These are phyloP conservation scores for Actias luna DNA, from an alignment of 2,888 invertebrate genomes.

Conservation along the genomic window DNA sequence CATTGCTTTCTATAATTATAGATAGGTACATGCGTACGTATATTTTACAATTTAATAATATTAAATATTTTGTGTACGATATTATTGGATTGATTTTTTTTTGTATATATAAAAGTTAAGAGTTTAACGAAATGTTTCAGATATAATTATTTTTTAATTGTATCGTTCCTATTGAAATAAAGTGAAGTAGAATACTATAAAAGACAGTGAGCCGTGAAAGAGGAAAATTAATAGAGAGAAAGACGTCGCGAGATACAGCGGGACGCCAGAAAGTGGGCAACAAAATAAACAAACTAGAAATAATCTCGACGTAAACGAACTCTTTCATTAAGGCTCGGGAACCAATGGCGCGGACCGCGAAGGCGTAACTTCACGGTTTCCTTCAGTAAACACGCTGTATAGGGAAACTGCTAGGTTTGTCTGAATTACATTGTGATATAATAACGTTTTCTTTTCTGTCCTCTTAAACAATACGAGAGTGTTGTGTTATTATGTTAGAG, in stretches of 20 bases:
- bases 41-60: no score
- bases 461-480: conserved; percentile 6
- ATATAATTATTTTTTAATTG: neutral
- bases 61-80: no score
- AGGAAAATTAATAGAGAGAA: conserved; percentile 35
- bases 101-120: neutral
- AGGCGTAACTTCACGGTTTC: conserved; percentile 54
- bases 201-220: conserved; percentile 19
- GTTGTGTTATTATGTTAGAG: conserved; percentile 2
- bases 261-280: conserved; percentile 38
- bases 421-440: conserved; percentile 16
- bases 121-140: neutral
- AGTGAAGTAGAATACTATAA: neutral
- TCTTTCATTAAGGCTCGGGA: conserved; percentile 67
- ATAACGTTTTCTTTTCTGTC: conserved; percentile 18
- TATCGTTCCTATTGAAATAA: conserved; percentile 1
- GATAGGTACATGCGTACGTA: no score
- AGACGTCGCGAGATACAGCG: conserved; percentile 28
- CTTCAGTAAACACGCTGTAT: conserved; percentile 30
- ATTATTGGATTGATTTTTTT: no score
- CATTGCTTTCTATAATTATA: no score
- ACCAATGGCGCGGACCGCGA: conserved; percentile 55
- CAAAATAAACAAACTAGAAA: conserved; percentile 64
- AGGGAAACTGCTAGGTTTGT: conserved; percentile 8
- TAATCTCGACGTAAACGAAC: conserved; percentile 61